Conservation (phyloP, 1,140 invertebrate species). For the Eumeta japonica region DNA sequence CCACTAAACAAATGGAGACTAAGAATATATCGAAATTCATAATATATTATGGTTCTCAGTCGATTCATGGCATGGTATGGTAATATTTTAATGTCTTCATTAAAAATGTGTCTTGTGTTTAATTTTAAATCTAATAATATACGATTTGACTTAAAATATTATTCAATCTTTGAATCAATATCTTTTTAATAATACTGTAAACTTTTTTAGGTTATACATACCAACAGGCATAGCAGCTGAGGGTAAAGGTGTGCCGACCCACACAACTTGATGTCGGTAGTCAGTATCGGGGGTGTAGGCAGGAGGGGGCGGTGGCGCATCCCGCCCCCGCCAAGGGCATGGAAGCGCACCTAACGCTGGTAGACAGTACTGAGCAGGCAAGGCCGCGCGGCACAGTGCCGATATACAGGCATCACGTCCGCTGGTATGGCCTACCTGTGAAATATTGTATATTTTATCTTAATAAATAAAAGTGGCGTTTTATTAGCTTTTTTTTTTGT, state of each 20-base stretch:
- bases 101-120: no score
- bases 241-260: slow-evolving; percentile 79
- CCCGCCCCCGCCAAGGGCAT: slow-evolving; percentile 59
- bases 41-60: no score
- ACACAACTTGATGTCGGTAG: slow-evolving; percentile 88
- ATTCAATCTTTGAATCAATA: no score
- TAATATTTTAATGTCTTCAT: no score
- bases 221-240: background rate
- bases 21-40: no score
- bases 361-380: slow-evolving; percentile 93
- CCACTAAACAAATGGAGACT: no score
- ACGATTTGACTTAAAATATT: no score
- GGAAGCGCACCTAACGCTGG: slow-evolving; percentile 72
- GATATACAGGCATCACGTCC: slow-evolving; percentile 90
- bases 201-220: background rate
- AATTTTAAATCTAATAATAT: no score
- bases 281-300: slow-evolving; percentile 59
- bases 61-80: no score
- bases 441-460: no score
- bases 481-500: background rate
- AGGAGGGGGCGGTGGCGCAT: slow-evolving; percentile 32
- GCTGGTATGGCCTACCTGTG: slow-evolving; percentile 31
- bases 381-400: slow-evolving; percentile 89
- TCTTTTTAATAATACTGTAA: no score
- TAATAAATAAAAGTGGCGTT: background rate